Evolutionary conservation across 2,888 invertebrate species (phyloP).

Genomic region (Brenthis hecate): DNA sequence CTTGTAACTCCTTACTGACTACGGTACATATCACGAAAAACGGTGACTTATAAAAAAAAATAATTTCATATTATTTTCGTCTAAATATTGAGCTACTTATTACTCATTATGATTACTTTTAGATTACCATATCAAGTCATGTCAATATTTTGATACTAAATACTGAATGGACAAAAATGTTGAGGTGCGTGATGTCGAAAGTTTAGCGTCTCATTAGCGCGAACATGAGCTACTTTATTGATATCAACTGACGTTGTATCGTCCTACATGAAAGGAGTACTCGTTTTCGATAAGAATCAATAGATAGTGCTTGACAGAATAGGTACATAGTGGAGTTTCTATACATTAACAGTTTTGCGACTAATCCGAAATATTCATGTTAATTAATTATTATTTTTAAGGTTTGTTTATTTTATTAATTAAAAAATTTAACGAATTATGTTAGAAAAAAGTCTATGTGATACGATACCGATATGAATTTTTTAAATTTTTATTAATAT

Average conservation of each 20-base stretch:
- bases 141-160: slow-evolving; percentile 5
- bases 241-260: slow-evolving; percentile 24
- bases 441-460: too few species aligned
- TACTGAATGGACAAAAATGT: background rate
- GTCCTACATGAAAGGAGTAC: slow-evolving; percentile 29
- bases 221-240: slow-evolving; percentile 22
- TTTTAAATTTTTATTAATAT: too few species aligned
- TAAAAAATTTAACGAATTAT: too few species aligned
- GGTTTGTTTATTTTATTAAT: too few species aligned
- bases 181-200: slow-evolving; percentile 18
- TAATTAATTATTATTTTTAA: too few species aligned
- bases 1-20: slow-evolving; percentile 75
- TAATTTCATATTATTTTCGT: too few species aligned
- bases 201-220: slow-evolving; percentile 24
- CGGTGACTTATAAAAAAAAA: slow-evolving; percentile 4
- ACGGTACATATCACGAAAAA: slow-evolving; percentile 42
- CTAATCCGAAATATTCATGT: background rate
- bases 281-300: slow-evolving; percentile 26
- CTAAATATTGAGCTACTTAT: too few species aligned
- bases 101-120: too few species aligned
- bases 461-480: background rate
- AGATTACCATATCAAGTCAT: slow-evolving; percentile 2
- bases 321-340: slow-evolving; percentile 2
- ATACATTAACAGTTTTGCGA: slow-evolving; percentile 1
- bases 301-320: slow-evolving; percentile 19